Evolutionary conservation across 2,888 invertebrate genomes (phyloP).

Genomic region (Stenodera caucasica): DNA sequence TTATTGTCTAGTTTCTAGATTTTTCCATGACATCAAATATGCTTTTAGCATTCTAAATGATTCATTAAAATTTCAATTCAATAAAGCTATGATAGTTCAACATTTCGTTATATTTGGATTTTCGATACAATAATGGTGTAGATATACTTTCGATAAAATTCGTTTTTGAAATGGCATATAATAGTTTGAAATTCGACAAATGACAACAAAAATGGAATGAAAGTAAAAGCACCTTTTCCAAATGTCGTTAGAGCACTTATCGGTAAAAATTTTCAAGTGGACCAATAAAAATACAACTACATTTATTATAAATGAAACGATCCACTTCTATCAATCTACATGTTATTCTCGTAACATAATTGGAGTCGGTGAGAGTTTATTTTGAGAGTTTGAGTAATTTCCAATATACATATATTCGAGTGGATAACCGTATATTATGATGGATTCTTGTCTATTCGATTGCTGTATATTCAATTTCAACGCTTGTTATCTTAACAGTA

Average conservation of each 20-base stretch:
- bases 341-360: conserved; percentile 18
- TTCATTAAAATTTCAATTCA: too few relatives aligned
- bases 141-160: too few relatives aligned
- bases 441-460: conserved; percentile 12
- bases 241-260: not conserved
- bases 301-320: not conserved
- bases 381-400: conserved; percentile 17
- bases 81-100: too few relatives aligned
- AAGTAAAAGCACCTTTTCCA: too few relatives aligned
- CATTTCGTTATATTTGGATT: too few relatives aligned
- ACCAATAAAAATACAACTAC: not conserved
- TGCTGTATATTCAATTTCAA: conserved; percentile 14
- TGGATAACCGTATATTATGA: conserved; percentile 13
- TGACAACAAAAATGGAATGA: too few relatives aligned
- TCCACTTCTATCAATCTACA: not conserved
- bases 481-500: conserved; percentile 21
- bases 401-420: conserved; percentile 13
- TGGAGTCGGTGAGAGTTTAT: conserved; percentile 24
- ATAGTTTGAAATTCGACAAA: too few relatives aligned
- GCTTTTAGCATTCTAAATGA: too few relatives aligned
- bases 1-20: too few relatives aligned
- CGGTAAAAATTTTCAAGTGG: not conserved
- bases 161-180: too few relatives aligned
- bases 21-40: too few relatives aligned
- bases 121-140: too few relatives aligned